phyloP scores from a whole-genome alignment of 2,797 vertebrate genomes.

The Lophius americanus region DNA sequence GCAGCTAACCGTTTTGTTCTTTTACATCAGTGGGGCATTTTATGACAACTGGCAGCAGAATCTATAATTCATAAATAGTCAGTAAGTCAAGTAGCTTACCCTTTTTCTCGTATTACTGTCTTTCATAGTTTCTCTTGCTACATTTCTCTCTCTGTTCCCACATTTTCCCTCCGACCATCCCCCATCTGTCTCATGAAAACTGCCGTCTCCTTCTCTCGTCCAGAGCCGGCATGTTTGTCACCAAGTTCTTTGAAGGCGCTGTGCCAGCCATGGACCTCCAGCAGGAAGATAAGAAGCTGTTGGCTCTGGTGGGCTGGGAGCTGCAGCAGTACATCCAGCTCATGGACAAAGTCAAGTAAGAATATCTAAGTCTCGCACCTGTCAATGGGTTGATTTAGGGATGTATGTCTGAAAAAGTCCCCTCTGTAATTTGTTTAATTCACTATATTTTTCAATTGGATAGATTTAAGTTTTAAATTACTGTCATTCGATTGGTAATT shows the following conservation, averaged over 20 bases:
- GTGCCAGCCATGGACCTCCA: slow-evolving; percentile 89
- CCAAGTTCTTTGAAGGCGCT: slow-evolving; percentile 90
- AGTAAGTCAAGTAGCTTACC: slow-evolving; percentile 55
- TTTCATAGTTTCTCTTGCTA: slow-evolving; percentile 3
- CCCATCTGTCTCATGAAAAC: slow-evolving; percentile 3
- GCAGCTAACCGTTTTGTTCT: slow-evolving; percentile 25
- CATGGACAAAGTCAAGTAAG: slow-evolving; percentile 93
- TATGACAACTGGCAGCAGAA: slow-evolving; percentile 54
- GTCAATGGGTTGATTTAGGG: not conserved
- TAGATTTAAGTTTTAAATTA: not conserved
- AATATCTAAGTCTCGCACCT: not conserved
- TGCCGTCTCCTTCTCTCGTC: slow-evolving; percentile 9
- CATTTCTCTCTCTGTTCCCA: not conserved
- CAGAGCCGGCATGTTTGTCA: slow-evolving; percentile 96
- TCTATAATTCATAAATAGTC: slow-evolving; percentile 68
- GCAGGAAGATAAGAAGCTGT: slow-evolving; percentile 86
- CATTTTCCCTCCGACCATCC: slow-evolving; percentile 20
- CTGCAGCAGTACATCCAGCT: slow-evolving; percentile 90
- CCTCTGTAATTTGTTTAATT: not conserved
- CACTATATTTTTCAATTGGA: too few relatives aligned
- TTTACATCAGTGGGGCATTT: slow-evolving; percentile 34
- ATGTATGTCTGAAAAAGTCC: not conserved
- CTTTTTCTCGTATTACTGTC: slow-evolving; percentile 28
- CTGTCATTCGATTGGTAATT: not conserved
- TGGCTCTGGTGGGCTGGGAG: slow-evolving; percentile 89